Evolutionary conservation across 2,888 invertebrate genomes (phyloP).

Genomic region (Andrena hattorfiana): DNA sequence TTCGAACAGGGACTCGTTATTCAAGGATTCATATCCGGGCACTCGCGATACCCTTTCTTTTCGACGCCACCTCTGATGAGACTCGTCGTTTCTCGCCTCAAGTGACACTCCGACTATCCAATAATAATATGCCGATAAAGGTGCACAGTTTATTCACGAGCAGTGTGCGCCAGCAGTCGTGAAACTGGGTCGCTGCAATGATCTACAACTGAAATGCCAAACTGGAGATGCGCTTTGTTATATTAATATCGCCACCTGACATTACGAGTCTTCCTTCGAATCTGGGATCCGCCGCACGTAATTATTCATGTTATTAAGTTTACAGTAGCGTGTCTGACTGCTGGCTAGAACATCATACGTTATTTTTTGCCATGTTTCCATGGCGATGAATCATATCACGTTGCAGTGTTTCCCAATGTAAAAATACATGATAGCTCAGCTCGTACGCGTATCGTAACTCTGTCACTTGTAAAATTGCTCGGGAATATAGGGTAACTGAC

Average conservation of each 20-base stretch:
- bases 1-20: constrained; percentile 47
- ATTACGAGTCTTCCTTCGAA: not conserved
- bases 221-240: not conserved
- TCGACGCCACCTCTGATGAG: not conserved
- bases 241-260: constrained; percentile 6
- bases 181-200: constrained; percentile 5
- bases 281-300: not conserved
- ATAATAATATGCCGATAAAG: not conserved
- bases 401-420: not conserved
- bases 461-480: not conserved
- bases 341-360: not conserved
- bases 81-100: not conserved
- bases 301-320: constrained; percentile 31
- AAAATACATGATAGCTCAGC: not conserved
- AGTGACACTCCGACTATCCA: not conserved
- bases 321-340: not conserved
- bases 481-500: too few species aligned
- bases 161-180: not conserved
- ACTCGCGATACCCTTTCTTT: not conserved
- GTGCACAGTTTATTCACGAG: constrained; percentile 4
- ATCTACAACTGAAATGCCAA: not conserved
- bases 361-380: constrained; percentile 3
- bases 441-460: not conserved
- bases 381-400: not conserved
- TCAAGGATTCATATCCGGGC: constrained; percentile 21